phyloP scores from a whole-genome alignment of 1,140 invertebrate species.

The honey bee (Apis mellifera) region DNA sequence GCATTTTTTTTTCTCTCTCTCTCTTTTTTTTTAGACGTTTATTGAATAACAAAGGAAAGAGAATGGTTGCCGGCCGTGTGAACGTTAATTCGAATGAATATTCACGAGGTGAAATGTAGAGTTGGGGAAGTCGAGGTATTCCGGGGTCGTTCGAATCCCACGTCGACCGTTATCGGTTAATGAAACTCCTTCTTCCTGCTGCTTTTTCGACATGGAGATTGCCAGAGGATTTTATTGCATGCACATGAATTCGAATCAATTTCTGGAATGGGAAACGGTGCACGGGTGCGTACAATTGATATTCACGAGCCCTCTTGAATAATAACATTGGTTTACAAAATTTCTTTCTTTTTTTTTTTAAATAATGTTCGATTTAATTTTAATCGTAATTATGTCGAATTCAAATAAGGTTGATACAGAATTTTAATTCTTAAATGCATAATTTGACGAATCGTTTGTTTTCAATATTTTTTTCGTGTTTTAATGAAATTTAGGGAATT shows the following conservation, averaged over 20 bases:
- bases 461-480: no score
- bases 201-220: neutral
- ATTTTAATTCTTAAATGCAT: no score
- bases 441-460: no score
- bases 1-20: neutral
- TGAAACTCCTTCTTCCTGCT: neutral
- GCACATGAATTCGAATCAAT: neutral
- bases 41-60: neutral
- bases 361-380: no score
- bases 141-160: conserved; percentile 2
- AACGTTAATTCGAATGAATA: conserved; percentile 30
- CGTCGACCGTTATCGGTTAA: conserved; percentile 17
- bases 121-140: neutral
- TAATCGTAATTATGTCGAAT: no score
- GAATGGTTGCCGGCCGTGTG: neutral
- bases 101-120: neutral
- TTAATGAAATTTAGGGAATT: no score
- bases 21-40: neutral
- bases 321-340: no score
- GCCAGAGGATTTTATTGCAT: neutral
- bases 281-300: neutral
- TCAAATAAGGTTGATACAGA: no score
- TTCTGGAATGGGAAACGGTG: neutral
- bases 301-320: no score
- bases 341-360: no score